A percentile compares a stretch with the other conserved stretches of the same genome.
phyloP scores from a whole-genome alignment of 30 jellyfish, hydroid and myxozoan species.

The Hydra vulgaris region DNA sequence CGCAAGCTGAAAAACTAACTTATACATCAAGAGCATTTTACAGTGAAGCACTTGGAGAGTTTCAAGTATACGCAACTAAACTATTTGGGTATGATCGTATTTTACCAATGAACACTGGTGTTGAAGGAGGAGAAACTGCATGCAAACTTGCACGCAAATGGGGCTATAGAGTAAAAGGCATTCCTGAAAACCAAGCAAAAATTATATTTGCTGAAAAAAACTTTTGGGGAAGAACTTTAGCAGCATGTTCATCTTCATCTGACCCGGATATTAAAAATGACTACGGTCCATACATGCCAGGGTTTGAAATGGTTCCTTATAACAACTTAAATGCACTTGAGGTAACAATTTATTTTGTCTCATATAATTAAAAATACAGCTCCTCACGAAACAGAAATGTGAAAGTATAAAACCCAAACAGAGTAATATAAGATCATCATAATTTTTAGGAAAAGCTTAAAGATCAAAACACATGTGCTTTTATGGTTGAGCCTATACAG shows the following conservation, averaged over 20 bases:
- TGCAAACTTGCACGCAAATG: constrained; percentile 93
- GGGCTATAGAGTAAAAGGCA: constrained; percentile 86
- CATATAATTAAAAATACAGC: no score
- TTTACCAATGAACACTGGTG: constrained; percentile 99
- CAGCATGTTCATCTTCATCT: constrained; percentile 93
- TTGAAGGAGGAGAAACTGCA: constrained; percentile 99
- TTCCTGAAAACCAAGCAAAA: constrained; percentile 77
- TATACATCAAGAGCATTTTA: constrained; percentile 92
- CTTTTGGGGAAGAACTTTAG: constrained; percentile 99
- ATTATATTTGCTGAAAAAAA: constrained; percentile 92
- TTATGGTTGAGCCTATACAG: constrained; percentile 99
- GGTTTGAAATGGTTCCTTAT: constrained; percentile 80
- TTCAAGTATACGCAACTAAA: constrained; percentile 57
- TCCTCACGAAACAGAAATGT: no score
- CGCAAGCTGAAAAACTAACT: constrained; percentile 79
- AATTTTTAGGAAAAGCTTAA: constrained; percentile 45
- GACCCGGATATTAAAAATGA: constrained; percentile 85
- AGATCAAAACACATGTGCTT: constrained; percentile 91
- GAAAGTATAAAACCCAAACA: background rate
- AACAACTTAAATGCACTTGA: constrained; percentile 83
- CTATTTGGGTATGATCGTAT: constrained; percentile 86
- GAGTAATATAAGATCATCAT: background rate
- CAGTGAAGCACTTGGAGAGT: constrained; percentile 74
- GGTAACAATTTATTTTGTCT: constrained; percentile 33
- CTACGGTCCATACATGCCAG: constrained; percentile 98